Conservation (phyloP, 2,113 vertebrate genomes). For the Arizona elegans region DNA sequence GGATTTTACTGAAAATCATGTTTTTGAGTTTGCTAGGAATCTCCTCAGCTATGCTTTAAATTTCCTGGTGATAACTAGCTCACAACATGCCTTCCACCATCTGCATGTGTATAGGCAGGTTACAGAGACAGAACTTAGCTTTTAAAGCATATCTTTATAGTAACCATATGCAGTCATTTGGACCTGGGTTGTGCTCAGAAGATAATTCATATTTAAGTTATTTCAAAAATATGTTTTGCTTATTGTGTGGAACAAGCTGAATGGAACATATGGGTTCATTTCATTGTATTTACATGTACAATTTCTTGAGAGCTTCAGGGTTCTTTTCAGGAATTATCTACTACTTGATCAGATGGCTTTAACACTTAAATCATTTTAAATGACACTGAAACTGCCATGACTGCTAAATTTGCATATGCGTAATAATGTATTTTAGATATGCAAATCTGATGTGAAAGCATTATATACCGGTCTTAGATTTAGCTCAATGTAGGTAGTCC, state of each 20-base stretch:
- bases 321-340: neutral
- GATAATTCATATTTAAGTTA: neutral
- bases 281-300: neutral
- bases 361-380: neutral
- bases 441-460: neutral
- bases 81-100: neutral
- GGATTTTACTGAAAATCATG: neutral
- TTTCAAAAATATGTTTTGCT: neutral
- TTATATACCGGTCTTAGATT: conserved; percentile 2
- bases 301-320: neutral
- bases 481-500: neutral
- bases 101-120: neutral
- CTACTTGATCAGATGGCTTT: neutral
- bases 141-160: neutral
- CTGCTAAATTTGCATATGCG: neutral
- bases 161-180: neutral
- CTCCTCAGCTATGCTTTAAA: neutral
- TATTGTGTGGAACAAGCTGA: neutral
- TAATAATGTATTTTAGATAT: neutral
- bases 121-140: neutral
- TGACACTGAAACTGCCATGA: neutral
- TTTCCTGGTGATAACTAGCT: neutral
- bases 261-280: neutral
- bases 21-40: neutral
- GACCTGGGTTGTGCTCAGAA: neutral